These are phyloP conservation scores for Psammodynastes pulverulentus DNA, from an alignment of 2,113 vertebrate genomes.

Conservation along the genomic window DNA sequence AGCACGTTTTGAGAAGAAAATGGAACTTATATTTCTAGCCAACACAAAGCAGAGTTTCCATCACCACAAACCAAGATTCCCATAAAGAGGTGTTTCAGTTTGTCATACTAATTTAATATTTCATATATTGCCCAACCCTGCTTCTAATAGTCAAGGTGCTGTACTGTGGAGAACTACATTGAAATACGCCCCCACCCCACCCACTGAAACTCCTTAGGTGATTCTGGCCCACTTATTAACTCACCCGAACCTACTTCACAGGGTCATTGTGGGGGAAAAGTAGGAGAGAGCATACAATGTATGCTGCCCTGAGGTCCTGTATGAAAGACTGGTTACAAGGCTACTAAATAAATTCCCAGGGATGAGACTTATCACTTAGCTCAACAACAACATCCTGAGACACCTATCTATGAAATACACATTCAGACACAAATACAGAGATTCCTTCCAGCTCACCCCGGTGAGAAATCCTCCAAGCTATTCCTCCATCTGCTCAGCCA, in stretches of 20 bases:
- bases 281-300: not conserved
- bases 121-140: not conserved
- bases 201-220: not conserved
- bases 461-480: not conserved
- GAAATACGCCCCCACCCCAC: not conserved
- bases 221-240: not conserved
- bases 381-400: not conserved
- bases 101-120: not conserved
- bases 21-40: not conserved
- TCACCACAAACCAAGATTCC: not conserved
- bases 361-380: not conserved
- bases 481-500: not conserved
- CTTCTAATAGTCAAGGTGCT: not conserved
- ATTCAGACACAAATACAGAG: not conserved
- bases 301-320: not conserved
- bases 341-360: not conserved
- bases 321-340: not conserved
- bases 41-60: not conserved
- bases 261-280: not conserved
- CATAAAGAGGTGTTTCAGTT: not conserved
- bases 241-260: not conserved
- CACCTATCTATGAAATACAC: not conserved
- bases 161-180: not conserved
- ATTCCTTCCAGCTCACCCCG: not conserved
- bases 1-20: not conserved